Conservation (phyloP, 2,888 invertebrate genomes). For the Epinotia nisella region DNA sequence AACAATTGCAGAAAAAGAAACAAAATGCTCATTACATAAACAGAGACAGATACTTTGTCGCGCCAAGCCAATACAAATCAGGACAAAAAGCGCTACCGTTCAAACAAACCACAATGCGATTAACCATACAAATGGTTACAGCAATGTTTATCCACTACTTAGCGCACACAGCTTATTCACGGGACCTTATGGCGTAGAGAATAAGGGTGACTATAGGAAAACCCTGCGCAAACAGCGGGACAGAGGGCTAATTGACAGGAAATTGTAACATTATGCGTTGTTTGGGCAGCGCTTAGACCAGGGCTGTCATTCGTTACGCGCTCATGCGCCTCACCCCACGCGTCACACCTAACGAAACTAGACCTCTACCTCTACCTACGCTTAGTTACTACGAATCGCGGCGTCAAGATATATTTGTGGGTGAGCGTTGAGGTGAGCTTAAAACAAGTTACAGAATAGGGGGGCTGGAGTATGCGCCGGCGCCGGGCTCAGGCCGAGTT, state of each 20-base stretch:
- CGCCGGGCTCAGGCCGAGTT: background rate
- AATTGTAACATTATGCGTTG: constrained; percentile 71
- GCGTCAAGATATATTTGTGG: too few relatives aligned
- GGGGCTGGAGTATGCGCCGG: constrained; percentile 39
- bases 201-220: constrained; percentile 33
- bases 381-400: too few relatives aligned
- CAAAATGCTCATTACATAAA: background rate
- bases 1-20: too few relatives aligned
- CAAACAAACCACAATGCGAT: constrained; percentile 45
- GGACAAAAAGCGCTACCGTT: background rate
- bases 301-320: too few relatives aligned
- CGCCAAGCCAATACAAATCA: constrained; percentile 16
- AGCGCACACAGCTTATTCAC: constrained; percentile 7
- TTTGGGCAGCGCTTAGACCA: constrained; percentile 64
- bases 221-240: constrained; percentile 52
- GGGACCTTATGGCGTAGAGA: constrained; percentile 3
- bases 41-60: constrained; percentile 15
- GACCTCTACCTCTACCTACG: too few relatives aligned
- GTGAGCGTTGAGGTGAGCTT: too few relatives aligned
- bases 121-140: constrained; percentile 54
- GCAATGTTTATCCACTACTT: constrained; percentile 44
- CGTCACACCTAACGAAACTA: too few relatives aligned
- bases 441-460: too few relatives aligned
- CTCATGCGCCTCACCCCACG: too few relatives aligned
- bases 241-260: constrained; percentile 71